A percentile compares a stretch with the other conserved stretches of the same genome.
Evolutionary conservation across 2,797 vertebrate genomes (phyloP).

Genomic region (Bryconaethiops microstoma): DNA sequence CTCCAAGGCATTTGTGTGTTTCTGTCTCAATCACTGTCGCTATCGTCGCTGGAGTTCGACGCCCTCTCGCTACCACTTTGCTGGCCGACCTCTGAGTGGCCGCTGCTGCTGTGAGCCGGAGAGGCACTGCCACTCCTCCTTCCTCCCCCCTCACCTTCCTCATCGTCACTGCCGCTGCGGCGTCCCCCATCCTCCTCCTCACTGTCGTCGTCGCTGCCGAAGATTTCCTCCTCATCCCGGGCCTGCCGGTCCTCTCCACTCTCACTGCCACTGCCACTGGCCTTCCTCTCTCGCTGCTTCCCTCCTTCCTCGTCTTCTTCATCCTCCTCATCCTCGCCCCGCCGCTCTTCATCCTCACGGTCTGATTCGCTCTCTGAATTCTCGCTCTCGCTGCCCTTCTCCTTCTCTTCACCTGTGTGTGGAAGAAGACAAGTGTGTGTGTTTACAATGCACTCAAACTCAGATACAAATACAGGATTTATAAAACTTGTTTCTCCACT

Average conservation of each 20-base stretch:
- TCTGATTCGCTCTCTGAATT: slow-evolving; percentile 82
- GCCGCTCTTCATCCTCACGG: slow-evolving; percentile 77
- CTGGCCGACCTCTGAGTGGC: slow-evolving; percentile 81
- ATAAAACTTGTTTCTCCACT: no score
- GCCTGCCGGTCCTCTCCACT: slow-evolving; percentile 80
- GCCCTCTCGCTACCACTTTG: slow-evolving; percentile 82
- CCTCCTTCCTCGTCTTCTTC: slow-evolving; percentile 53
- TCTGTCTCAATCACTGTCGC: slow-evolving; percentile 82
- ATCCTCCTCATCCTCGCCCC: slow-evolving; percentile 67
- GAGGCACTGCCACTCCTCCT: slow-evolving; percentile 79
- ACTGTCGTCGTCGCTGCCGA: slow-evolving; percentile 86
- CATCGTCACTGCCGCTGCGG: slow-evolving; percentile 67
- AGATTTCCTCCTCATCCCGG: slow-evolving; percentile 92
- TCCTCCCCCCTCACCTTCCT: slow-evolving; percentile 63
- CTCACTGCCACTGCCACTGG: slow-evolving; percentile 77
- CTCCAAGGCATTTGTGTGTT: no score
- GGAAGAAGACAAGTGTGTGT: not conserved
- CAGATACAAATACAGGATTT: no score
- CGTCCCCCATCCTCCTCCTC: slow-evolving; percentile 74
- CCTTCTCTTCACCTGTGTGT: slow-evolving; percentile 63
- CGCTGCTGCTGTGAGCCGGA: slow-evolving; percentile 84
- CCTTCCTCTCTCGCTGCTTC: slow-evolving; percentile 55
- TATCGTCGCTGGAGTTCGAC: slow-evolving; percentile 86
- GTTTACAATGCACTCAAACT: not conserved
- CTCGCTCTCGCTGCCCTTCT: slow-evolving; percentile 84